phyloP scores from a whole-genome alignment of 2,888 invertebrate species.

The Athripsodes cinereus region DNA sequence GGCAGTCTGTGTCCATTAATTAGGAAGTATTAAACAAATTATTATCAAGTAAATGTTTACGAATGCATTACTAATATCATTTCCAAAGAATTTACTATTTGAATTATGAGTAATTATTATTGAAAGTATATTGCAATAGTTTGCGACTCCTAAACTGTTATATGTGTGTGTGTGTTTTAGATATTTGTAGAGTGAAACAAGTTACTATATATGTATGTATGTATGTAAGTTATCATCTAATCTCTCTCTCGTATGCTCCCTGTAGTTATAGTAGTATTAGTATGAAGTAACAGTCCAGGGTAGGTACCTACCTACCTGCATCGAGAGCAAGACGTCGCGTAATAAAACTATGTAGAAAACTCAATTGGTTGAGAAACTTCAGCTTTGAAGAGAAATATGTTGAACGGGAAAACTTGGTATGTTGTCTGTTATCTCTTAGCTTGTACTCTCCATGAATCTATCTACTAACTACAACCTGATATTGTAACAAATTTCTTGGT shows the following conservation, averaged over 20 bases:
- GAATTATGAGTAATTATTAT: no score
- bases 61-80: no score
- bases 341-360: conserved; percentile 1
- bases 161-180: no score
- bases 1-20: no score
- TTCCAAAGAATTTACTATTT: no score
- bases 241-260: neutral
- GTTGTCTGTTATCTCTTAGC: neutral
- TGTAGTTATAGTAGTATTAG: neutral
- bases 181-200: no score
- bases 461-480: neutral
- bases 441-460: neutral
- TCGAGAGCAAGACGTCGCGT: neutral
- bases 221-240: neutral
- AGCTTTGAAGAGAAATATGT: neutral
- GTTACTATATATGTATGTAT: no score
- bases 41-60: no score
- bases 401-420: neutral
- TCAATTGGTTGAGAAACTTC: conserved; percentile 2
- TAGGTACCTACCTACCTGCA: neutral
- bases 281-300: neutral
- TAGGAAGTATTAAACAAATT: no score
- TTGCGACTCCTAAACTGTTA: no score
- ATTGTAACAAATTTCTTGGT: neutral
- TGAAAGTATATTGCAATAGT: no score